A percentile compares a stretch with the other conserved stretches of the same genome.
These are phyloP conservation scores for Caenorhabditis zanzibari DNA, from an alignment of 2,888 invertebrate genomes.

Conservation along the genomic window DNA sequence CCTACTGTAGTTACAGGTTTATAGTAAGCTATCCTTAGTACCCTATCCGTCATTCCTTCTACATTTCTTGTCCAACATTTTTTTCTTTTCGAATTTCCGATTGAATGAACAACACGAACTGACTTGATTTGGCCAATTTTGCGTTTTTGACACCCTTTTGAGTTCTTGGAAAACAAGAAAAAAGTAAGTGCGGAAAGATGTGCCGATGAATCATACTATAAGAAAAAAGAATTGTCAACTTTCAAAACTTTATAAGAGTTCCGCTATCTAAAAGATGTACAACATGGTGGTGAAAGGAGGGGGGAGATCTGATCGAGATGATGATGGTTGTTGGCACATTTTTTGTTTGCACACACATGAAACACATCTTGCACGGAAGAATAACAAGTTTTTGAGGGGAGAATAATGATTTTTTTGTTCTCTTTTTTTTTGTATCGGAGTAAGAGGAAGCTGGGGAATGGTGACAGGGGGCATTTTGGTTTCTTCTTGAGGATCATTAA, in stretches of 20 bases:
- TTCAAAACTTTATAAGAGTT: constrained; percentile 66
- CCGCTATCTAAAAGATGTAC: constrained; percentile 66
- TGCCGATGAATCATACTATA: background rate
- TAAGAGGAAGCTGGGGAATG: background rate
- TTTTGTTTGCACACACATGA: constrained; percentile 31
- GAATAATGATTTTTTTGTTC: constrained; percentile 2
- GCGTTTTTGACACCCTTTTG: constrained; percentile 18
- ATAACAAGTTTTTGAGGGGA: constrained; percentile 58
- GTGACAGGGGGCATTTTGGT: constrained; percentile 41
- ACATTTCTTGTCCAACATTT: background rate
- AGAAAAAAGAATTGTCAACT: constrained; percentile 43
- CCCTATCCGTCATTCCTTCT: background rate
- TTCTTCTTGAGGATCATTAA: constrained; percentile 44
- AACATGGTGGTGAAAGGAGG: constrained; percentile 36
- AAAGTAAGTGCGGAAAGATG: constrained; percentile 17
- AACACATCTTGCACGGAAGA: constrained; percentile 55
- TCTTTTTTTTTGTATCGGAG: background rate
- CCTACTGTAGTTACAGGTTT: constrained; percentile 4
- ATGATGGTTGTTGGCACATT: constrained; percentile 35
- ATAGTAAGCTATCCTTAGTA: background rate
- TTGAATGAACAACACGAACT: constrained; percentile 43
- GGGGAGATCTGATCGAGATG: constrained; percentile 17
- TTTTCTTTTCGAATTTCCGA: constrained; percentile 19
- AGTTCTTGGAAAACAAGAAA: constrained; percentile 29
- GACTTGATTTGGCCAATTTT: constrained; percentile 60